Conservation (phyloP, 2,113 vertebrate species). For the Alectura lathami region DNA sequence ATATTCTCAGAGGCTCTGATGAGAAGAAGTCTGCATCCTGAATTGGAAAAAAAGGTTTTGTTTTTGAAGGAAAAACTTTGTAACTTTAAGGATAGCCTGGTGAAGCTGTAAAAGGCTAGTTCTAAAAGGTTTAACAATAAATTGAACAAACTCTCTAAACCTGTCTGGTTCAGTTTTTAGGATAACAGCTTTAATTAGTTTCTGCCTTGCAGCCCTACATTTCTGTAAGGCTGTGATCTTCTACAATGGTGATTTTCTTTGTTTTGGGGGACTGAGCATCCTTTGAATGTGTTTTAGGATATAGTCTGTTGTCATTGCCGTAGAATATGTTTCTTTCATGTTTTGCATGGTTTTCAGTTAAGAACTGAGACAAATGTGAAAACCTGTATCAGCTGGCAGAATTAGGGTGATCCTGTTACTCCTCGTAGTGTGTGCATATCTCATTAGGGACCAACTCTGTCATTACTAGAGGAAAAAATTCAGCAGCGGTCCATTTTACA, state of each 20-base stretch:
- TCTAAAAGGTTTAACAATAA: not conserved
- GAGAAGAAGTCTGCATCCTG: not conserved
- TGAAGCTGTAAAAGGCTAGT: not conserved
- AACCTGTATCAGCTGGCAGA: conserved; percentile 9
- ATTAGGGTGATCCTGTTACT: not conserved
- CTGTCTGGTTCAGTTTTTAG: not conserved
- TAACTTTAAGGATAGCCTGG: not conserved
- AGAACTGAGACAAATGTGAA: conserved; percentile 3
- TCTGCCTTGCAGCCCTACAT: not conserved
- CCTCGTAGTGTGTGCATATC: accelerated
- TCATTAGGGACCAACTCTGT: not conserved
- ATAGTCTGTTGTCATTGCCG: not conserved
- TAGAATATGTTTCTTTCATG: not conserved
- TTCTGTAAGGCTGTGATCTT: not conserved
- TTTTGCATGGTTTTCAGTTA: conserved; percentile 25
- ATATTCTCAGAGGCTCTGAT: not conserved
- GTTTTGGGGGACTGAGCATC: not conserved
- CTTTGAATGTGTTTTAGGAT: not conserved
- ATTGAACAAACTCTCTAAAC: not conserved
- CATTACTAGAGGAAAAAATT: conserved; percentile 25
- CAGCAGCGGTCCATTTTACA: not conserved
- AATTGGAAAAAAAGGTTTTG: not conserved
- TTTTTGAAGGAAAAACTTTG: not conserved
- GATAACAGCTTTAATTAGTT: not conserved
- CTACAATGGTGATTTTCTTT: not conserved